Evolutionary conservation across 2,797 vertebrate genomes (phyloP).

Genomic region (Argyrosomus regius): DNA sequence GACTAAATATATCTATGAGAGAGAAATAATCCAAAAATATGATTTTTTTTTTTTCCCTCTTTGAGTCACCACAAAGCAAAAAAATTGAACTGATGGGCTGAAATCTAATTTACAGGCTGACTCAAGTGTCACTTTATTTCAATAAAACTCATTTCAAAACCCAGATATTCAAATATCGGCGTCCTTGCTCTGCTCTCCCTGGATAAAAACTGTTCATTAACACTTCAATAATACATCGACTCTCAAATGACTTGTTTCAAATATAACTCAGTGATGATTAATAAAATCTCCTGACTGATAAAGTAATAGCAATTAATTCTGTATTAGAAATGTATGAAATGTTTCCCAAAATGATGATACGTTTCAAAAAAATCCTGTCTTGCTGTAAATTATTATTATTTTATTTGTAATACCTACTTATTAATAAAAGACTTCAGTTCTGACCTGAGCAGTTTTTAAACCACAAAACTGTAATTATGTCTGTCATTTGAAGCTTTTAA

Average conservation of each 20-base stretch:
- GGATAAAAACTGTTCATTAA: neutral
- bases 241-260: neutral
- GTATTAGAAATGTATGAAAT: neutral
- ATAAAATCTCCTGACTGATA: neutral
- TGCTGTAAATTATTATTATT: neutral
- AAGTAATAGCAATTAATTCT: neutral
- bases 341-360: neutral
- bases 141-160: neutral
- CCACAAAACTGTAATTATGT: constrained; percentile 1
- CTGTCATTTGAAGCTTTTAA: neutral
- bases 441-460: constrained; percentile 1
- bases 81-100: neutral
- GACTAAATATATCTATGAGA: neutral
- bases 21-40: neutral
- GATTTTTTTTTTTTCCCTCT: too few relatives aligned
- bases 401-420: neutral
- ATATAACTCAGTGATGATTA: neutral
- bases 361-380: neutral
- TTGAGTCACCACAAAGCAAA: neutral
- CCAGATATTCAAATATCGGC: neutral
- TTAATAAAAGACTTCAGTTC: constrained; percentile 1
- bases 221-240: neutral
- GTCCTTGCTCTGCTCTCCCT: neutral
- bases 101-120: neutral
- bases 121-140: too few relatives aligned